Conservation (phyloP, 2,888 invertebrate species). For the Adelphocoris suturalis region DNA sequence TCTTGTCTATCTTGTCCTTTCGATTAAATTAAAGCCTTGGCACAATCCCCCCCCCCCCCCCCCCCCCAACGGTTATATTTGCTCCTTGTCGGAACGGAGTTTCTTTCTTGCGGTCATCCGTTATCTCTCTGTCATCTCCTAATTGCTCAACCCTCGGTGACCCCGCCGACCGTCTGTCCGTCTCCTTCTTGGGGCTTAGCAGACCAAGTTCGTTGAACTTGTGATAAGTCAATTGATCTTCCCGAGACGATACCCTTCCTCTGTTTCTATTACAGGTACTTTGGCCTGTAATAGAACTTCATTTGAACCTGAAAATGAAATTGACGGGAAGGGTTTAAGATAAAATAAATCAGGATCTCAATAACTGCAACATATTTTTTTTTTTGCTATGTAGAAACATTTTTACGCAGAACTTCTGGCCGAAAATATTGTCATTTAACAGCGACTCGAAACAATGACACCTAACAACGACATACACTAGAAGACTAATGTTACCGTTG, state of each 20-base stretch:
- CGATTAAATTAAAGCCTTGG: background rate
- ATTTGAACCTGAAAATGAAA: too few species aligned
- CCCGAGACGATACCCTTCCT: background rate
- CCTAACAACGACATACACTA: too few species aligned
- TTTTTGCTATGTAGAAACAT: too few species aligned
- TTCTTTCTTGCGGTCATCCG: constrained; percentile 11
- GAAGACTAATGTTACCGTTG: too few species aligned
- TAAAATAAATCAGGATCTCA: too few species aligned
- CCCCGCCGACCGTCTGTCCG: background rate
- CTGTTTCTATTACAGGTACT: too few species aligned
- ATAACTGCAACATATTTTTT: too few species aligned
- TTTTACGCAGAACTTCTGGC: too few species aligned
- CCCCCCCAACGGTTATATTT: background rate
- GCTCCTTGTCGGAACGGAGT: constrained; percentile 32
- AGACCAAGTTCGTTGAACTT: constrained; percentile 24
- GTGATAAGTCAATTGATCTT: background rate
- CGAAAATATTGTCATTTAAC: too few species aligned
- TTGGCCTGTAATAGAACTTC: too few species aligned
- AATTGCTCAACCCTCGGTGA: background rate
- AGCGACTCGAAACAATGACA: too few species aligned
- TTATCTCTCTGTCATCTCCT: constrained; percentile 10
- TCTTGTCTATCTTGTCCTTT: background rate
- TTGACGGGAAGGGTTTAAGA: too few species aligned
- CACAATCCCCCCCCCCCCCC: background rate
- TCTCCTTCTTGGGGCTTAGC: background rate